Evolutionary conservation across 2,888 invertebrate species (phyloP), one percentile per base, ranked within the genome.

Genomic region (Lasiommata megera): DNA sequence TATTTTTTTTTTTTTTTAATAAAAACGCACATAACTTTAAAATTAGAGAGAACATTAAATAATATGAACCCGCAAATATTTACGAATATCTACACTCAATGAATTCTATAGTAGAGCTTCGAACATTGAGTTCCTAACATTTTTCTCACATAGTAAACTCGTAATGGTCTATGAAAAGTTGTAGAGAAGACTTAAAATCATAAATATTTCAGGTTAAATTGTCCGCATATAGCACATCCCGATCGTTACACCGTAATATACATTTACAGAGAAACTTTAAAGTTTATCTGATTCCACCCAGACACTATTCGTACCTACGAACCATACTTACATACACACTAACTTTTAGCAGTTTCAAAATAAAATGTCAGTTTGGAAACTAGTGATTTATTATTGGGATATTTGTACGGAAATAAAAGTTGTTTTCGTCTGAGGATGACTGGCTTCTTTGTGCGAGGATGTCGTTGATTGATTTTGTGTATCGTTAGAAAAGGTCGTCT

Each of bases 321-420:
- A 44, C 44, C 11, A 29, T 29, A 28, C n/a, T 8, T 43, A 51
- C 38, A 76, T 70, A 73, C 67, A 67, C 66, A 67, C 70, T 71
- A 74, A 77, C 77, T 78, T 73, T 68, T 70, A 70, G 73, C 75
- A 71, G 65, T 70, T 80, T 76, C 72, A 74, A 74, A 80, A 77
- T 75, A 80, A 80, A 82, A 79, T 69, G 75, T 78, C 78, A 74
- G 79, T 78, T 74, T 74, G 76, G 70, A 79, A 78, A 73, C 73
- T 71, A 52, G 75, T 79, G 77, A 83, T 82, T 79, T 82, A 82
- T 76, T 65, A 69, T 67, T 63, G 65, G 72, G 71, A 72, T 66
- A 80, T 79, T 79, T 77, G 73, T 61, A 67, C 64, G 58, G 60
- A 73, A 77, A 77, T 65, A 68, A 79, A 76, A 70, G 69, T 74